phyloP scores from a whole-genome alignment of 2,888 invertebrate genomes.

The Microctonus hyperodae region DNA sequence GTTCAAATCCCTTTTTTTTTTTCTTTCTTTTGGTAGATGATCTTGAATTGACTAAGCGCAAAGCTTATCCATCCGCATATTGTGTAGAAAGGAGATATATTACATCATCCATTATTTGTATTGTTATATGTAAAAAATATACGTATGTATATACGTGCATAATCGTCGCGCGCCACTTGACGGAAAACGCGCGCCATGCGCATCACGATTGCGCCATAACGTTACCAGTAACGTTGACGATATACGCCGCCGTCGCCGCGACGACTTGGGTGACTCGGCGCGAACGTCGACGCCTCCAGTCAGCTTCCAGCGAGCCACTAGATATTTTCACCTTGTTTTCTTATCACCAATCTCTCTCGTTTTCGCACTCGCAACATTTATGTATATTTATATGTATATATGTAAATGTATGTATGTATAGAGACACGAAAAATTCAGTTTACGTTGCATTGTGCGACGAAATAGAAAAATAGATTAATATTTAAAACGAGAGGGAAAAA shows the following conservation, averaged over 20 bases:
- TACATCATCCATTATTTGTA: background rate
- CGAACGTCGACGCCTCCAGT: constrained; percentile 49
- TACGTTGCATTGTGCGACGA: background rate
- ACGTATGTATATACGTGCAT: background rate
- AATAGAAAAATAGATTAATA: background rate
- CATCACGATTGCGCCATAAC: constrained; percentile 50
- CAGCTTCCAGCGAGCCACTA: constrained; percentile 52
- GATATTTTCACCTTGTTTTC: constrained; percentile 16
- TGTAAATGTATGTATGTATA: background rate
- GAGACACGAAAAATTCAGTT: background rate
- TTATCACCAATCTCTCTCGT: constrained; percentile 1
- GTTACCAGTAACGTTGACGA: constrained; percentile 40
- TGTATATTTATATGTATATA: no score
- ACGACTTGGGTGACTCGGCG: constrained; percentile 45
- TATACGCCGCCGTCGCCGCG: constrained; percentile 38
- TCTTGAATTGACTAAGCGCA: no score
- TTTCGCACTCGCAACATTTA: background rate
- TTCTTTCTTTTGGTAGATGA: no score
- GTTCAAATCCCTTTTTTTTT: no score
- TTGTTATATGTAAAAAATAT: background rate
- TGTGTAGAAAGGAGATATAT: background rate
- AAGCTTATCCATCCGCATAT: no score
- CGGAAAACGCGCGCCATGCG: constrained; percentile 53
- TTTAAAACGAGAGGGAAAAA: background rate
- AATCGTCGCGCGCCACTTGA: constrained; percentile 31